These are phyloP conservation scores for Clavelina lepadiformis DNA, from an alignment of 23 tunicate species.

Conservation along the genomic window DNA sequence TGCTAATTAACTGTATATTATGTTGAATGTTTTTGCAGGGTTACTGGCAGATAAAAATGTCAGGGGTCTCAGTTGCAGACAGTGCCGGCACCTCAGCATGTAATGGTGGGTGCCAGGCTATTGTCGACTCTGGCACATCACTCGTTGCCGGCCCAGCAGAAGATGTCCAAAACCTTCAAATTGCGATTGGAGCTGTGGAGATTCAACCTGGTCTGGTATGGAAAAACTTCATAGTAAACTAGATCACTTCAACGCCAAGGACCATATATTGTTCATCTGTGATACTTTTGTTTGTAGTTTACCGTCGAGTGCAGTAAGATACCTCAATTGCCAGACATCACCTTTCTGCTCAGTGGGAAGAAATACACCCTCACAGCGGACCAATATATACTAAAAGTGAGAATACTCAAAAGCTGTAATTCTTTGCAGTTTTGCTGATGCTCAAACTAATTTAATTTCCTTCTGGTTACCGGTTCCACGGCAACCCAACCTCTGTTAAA, in stretches of 20 bases:
- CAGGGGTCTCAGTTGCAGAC: slow-evolving; percentile 26
- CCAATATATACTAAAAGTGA: slow-evolving; percentile 78
- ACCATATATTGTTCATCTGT: too few relatives aligned
- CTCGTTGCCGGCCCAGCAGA: slow-evolving; percentile 87
- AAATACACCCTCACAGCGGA: slow-evolving; percentile 58
- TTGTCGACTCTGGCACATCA: slow-evolving; percentile 96
- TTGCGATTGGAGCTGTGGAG: slow-evolving; percentile 84
- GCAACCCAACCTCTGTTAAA: too few relatives aligned
- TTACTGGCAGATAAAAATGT: slow-evolving; percentile 92
- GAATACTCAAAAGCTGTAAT: not conserved
- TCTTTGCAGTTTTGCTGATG: too few relatives aligned
- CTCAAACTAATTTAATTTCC: too few relatives aligned
- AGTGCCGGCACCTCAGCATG: slow-evolving; percentile 21
- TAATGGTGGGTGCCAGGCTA: slow-evolving; percentile 72
- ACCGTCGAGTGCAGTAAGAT: slow-evolving; percentile 54
- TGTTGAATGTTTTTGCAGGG: too few relatives aligned
- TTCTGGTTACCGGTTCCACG: too few relatives aligned
- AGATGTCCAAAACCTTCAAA: slow-evolving; percentile 56
- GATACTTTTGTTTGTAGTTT: slow-evolving; percentile 30
- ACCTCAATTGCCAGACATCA: slow-evolving; percentile 62
- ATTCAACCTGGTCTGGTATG: slow-evolving; percentile 58
- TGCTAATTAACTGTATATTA: too few relatives aligned
- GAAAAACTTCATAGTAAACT: too few relatives aligned
- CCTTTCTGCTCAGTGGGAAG: slow-evolving; percentile 35
- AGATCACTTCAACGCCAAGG: too few relatives aligned